Base-by-base conservation (phyloP, 2,113 vertebrate species). In the Cyprinodon brontotheroides region DNA sequence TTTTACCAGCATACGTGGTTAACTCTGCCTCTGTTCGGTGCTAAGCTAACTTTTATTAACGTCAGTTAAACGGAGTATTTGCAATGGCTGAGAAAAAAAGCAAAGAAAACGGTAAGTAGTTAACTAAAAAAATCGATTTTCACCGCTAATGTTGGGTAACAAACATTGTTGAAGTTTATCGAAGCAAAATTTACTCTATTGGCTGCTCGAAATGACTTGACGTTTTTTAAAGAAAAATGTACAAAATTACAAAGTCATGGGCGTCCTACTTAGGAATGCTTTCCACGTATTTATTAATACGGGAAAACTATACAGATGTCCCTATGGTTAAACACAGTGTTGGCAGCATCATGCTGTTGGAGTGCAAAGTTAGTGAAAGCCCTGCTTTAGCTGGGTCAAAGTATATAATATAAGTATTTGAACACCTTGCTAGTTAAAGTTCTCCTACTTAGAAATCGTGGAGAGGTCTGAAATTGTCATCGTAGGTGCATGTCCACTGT, bases 51-150 rank as follows among this genome's bases (percentile, higher is more conserved):
- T 57, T 57, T 57, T 57, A 57, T 11, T 0, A 45, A 66, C 41
- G 40, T 47, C 3, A 47, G 2, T 12, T 1, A 0, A 38, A 4
- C 37, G 40, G 11, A 3, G 11, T 68, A 17, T 22, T 36, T 11
- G 37, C 3, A 17, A 92, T 92, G 91, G 88, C 88, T 7, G 20
- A 50, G 36, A 74, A 15, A 15, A 87, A 77, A 45, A 13, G 70
- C 0, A 53, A 75, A 1, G 65, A 60, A 14, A 65, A n/a, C 8
- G 85, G 91, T 89, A 15, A 76, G 87, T 65, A 1, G 50, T 20
- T 20, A 57, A n/a, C 50, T 57, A 14, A n/a, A 14, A n/a, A 8
- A 5, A 0, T 47, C 61, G 2, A 37, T 9, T 66, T 40, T 36
- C 1, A 39, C 38, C 50, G 39, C n/a, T 11, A 38, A 45, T 11